These are phyloP conservation scores for Alsophila aescularia DNA, from an alignment of 2,888 invertebrate genomes.

Conservation along the genomic window DNA sequence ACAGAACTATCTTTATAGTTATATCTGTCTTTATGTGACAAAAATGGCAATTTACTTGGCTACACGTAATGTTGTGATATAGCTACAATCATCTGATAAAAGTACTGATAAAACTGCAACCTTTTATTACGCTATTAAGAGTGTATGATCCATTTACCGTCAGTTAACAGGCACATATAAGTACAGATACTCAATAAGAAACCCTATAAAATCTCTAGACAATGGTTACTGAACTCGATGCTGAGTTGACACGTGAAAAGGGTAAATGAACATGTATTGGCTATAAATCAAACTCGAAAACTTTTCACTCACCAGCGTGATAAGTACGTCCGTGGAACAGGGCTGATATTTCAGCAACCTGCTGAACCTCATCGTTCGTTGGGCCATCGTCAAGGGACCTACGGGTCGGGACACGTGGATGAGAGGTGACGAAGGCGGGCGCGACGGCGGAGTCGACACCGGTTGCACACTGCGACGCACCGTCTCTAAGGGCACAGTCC, in stretches of 20 bases:
- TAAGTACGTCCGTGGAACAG: constrained; percentile 76
- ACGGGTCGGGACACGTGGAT: constrained; percentile 73
- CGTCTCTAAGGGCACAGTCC: constrained; percentile 89
- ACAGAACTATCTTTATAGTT: too few species aligned
- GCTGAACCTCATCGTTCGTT: constrained; percentile 88
- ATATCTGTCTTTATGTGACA: too few species aligned
- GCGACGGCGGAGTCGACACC: constrained; percentile 75
- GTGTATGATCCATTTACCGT: constrained; percentile 16
- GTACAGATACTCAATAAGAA: constrained; percentile 23
- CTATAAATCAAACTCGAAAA: constrained; percentile 23
- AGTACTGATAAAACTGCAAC: constrained; percentile 26
- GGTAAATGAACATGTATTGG: constrained; percentile 15
- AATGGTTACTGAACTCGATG: constrained; percentile 26
- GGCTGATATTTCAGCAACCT: constrained; percentile 87
- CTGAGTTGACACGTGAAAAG: constrained; percentile 16
- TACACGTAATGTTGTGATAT: constrained; percentile 20
- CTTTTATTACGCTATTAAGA: constrained; percentile 27
- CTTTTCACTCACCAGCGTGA: constrained; percentile 69
- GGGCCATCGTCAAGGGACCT: constrained; percentile 87
- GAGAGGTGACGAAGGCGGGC: constrained; percentile 69
- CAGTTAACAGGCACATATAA: constrained; percentile 18
- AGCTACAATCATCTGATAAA: constrained; percentile 20
- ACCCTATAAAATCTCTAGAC: constrained; percentile 22
- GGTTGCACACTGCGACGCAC: constrained; percentile 82
- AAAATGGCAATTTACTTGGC: not conserved